Evolutionary conservation across 2,888 invertebrate species (phyloP).

Genomic region (Xestoiulus laeticollis): DNA sequence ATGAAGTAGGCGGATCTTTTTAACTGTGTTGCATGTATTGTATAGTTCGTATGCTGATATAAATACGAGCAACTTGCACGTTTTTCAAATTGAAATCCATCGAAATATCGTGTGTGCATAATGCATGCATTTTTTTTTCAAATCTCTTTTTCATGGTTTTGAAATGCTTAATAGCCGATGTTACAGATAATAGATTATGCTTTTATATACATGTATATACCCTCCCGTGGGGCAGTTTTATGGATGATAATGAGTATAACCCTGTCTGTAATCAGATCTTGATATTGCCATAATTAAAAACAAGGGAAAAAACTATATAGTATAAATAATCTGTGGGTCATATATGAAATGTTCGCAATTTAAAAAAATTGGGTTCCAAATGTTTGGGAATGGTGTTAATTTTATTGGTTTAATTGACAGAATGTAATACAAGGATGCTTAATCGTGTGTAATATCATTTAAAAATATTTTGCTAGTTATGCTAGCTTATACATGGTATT

Average conservation of each 20-base stretch:
- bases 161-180: background rate
- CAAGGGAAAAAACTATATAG: background rate
- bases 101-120: background rate
- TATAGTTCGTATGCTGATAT: background rate
- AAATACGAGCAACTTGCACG: background rate
- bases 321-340: background rate
- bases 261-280: background rate
- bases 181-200: background rate
- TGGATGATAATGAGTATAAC: background rate
- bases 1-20: slow-evolving; percentile 22
- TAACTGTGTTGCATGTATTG: background rate
- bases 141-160: background rate
- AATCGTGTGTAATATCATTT: background rate
- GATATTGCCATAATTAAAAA: background rate
- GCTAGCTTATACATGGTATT: background rate
- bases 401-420: background rate
- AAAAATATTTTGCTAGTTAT: background rate
- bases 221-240: background rate
- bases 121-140: background rate
- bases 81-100: background rate
- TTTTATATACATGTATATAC: background rate
- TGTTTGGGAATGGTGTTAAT: background rate
- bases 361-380: too few relatives aligned
- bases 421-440: background rate
- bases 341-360: background rate